Evolutionary conservation across 2,888 invertebrate species (phyloP).

Genomic region (Phaonia tiefii): DNA sequence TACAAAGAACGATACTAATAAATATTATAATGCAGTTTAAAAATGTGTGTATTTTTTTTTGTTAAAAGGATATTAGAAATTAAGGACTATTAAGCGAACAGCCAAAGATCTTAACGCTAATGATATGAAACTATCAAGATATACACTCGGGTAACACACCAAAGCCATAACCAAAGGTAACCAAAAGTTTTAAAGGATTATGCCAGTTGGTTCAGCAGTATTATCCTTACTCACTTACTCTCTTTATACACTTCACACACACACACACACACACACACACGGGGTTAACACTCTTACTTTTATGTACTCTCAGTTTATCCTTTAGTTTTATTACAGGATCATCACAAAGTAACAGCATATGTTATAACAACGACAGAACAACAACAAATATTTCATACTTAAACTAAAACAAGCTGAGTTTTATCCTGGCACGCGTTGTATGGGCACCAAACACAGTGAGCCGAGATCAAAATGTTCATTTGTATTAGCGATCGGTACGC

Average conservation of each 20-base stretch:
- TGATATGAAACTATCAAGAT: background rate
- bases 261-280: background rate
- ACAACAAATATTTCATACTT: no score
- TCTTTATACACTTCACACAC: no score
- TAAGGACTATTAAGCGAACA: conserved; percentile 25
- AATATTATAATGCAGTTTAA: conserved; percentile 19
- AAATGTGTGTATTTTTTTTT: no score
- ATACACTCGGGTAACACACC: background rate
- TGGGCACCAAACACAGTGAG: conserved; percentile 46
- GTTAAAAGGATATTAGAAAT: conserved; percentile 36
- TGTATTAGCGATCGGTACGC: background rate
- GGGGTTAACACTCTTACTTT: background rate
- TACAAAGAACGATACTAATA: conserved; percentile 1
- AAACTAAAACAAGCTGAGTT: no score
- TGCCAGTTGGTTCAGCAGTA: conserved; percentile 41
- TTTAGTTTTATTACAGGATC: background rate
- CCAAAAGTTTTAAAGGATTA: background rate
- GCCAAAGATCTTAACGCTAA: background rate
- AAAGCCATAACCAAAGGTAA: background rate
- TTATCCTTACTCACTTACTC: background rate
- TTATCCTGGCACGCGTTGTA: conserved; percentile 60
- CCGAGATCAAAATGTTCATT: conserved; percentile 27
- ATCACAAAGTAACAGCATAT: conserved; percentile 23
- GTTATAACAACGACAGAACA: conserved; percentile 13
- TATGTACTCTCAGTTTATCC: background rate